Percentiles rank a stretch among this genome's conserved stretches.
Evolutionary conservation across 2,888 invertebrate species (phyloP).

Genomic region (Volucella zonaria): DNA sequence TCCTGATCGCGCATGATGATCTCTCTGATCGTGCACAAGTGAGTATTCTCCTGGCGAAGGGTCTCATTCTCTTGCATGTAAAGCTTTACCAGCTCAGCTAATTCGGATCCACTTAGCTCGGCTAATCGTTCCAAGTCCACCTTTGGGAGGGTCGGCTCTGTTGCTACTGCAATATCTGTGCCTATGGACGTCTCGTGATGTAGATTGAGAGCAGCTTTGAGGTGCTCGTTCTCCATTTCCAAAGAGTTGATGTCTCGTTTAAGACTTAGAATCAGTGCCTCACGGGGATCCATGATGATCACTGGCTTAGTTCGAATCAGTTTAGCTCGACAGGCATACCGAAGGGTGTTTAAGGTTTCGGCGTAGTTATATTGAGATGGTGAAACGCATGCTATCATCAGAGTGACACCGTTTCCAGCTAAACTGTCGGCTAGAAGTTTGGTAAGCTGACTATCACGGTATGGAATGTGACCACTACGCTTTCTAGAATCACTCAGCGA

Average conservation of each 20-base stretch:
- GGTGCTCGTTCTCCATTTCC: slow-evolving; percentile 93
- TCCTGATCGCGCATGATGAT: slow-evolving; percentile 94
- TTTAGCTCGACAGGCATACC: slow-evolving; percentile 96
- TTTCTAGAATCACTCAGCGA: slow-evolving; percentile 92
- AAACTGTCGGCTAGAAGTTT: slow-evolving; percentile 96
- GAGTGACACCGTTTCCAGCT: slow-evolving; percentile 95
- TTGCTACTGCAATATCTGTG: slow-evolving; percentile 75
- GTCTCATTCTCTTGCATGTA: slow-evolving; percentile 93
- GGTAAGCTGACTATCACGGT: slow-evolving; percentile 96
- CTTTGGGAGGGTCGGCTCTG: slow-evolving; percentile 82
- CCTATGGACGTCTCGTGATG: slow-evolving; percentile 84
- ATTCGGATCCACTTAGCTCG: slow-evolving; percentile 89
- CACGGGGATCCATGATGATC: slow-evolving; percentile 96
- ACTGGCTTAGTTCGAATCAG: slow-evolving; percentile 96
- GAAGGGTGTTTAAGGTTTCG: slow-evolving; percentile 94
- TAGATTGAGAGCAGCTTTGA: slow-evolving; percentile 89
- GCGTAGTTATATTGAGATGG: slow-evolving; percentile 92
- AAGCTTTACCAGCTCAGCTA: slow-evolving; percentile 92
- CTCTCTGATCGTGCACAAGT: slow-evolving; percentile 91
- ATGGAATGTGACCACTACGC: slow-evolving; percentile 93
- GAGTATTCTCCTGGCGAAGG: slow-evolving; percentile 91
- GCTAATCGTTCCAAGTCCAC: slow-evolving; percentile 89
- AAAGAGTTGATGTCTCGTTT: slow-evolving; percentile 93
- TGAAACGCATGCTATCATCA: slow-evolving; percentile 98
- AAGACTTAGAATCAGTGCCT: slow-evolving; percentile 93